Evolutionary conservation across 2,113 vertebrate species (phyloP).

Genomic region (Ivindomyrus marchei): DNA sequence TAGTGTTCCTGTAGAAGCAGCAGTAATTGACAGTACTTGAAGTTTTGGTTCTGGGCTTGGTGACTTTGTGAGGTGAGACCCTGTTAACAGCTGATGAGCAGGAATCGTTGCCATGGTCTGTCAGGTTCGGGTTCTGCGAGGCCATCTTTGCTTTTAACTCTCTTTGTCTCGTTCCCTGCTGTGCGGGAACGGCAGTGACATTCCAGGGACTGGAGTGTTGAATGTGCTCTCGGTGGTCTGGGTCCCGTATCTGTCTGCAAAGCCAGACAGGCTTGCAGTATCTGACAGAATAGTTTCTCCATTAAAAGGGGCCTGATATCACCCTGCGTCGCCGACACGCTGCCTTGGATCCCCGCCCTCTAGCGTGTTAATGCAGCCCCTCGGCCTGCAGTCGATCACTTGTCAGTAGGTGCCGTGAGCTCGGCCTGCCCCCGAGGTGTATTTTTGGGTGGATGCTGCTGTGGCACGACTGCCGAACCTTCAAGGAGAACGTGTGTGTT

Average conservation of each 20-base stretch:
- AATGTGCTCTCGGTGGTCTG: slow-evolving; percentile 9
- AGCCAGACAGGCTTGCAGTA: not conserved
- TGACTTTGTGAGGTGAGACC: not conserved
- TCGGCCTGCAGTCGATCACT: not conserved
- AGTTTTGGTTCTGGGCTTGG: not conserved
- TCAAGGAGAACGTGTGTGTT: not conserved
- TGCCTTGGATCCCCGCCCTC: not conserved
- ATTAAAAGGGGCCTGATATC: slow-evolving; percentile 2
- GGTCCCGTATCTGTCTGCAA: not conserved
- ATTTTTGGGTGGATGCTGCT: not conserved
- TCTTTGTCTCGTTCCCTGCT: not conserved
- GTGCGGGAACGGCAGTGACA: not conserved
- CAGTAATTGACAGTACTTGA: not conserved
- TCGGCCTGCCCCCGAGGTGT: not conserved
- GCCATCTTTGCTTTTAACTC: not conserved
- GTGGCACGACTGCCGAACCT: not conserved
- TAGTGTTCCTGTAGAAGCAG: not conserved
- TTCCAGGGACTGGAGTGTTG: not conserved
- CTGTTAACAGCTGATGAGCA: not conserved
- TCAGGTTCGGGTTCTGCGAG: not conserved
- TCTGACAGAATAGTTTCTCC: not conserved
- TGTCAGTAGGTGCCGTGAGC: not conserved
- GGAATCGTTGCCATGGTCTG: not conserved
- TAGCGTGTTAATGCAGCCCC: not conserved
- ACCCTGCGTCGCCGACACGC: not conserved